Conservation (phyloP, 2,113 vertebrate genomes). For the Phylloscopus trochiloides region DNA sequence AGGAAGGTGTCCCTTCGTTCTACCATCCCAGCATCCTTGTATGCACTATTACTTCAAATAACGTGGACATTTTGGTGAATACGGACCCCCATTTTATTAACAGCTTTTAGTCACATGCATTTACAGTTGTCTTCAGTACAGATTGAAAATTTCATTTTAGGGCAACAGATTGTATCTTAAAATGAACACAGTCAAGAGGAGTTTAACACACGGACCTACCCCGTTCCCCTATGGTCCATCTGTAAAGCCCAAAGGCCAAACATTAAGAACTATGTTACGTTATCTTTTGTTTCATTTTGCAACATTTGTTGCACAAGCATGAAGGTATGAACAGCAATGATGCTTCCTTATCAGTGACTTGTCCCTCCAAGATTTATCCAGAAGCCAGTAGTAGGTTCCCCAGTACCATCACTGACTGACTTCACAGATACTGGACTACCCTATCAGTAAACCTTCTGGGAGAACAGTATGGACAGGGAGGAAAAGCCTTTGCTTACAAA, state of each 20-base stretch:
- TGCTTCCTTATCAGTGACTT: neutral
- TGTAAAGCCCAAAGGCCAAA: neutral
- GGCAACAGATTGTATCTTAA: neutral
- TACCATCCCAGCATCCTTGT: neutral
- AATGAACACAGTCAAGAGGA: neutral
- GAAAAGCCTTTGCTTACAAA: neutral
- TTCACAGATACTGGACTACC: neutral
- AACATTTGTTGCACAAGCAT: neutral
- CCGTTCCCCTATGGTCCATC: neutral
- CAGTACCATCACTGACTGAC: neutral
- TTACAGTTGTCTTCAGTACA: neutral
- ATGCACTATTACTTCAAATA: neutral
- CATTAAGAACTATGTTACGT: neutral
- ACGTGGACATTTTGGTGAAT: neutral
- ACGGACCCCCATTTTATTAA: neutral
- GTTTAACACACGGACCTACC: neutral
- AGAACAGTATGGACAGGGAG: neutral
- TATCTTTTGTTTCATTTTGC: slow-evolving; percentile 26
- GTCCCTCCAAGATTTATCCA: neutral
- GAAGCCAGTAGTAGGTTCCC: neutral
- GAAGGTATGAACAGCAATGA: neutral
- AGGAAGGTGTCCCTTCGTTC: neutral
- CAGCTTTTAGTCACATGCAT: neutral
- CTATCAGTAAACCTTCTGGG: neutral
- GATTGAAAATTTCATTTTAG: neutral